Evolutionary conservation across 2,888 invertebrate genomes (phyloP).

Genomic region (Acleris holmiana): DNA sequence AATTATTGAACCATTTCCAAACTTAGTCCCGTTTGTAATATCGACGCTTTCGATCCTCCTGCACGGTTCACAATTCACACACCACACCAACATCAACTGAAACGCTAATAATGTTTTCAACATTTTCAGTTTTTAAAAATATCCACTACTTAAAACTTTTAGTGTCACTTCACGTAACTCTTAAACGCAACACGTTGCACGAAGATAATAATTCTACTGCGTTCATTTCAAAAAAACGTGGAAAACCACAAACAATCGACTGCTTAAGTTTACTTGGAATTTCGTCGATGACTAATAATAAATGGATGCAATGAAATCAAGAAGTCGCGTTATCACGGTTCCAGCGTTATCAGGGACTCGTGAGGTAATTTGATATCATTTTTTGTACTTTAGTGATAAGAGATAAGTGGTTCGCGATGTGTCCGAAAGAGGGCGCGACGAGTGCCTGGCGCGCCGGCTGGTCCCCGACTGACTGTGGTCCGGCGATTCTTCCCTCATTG

Average conservation of each 20-base stretch:
- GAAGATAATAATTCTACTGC: slow-evolving; percentile 14
- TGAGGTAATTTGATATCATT: slow-evolving; percentile 75
- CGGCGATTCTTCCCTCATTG: slow-evolving; percentile 15
- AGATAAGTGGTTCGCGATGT: slow-evolving; percentile 61
- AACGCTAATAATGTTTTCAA: slow-evolving; percentile 48
- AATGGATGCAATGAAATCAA: slow-evolving; percentile 51
- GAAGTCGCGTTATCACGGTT: slow-evolving; percentile 57
- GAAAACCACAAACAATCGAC: slow-evolving; percentile 35
- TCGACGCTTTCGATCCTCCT: slow-evolving; percentile 62
- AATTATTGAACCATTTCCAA: slow-evolving; percentile 61
- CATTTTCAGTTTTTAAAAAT: slow-evolving; percentile 45
- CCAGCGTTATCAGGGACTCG: slow-evolving; percentile 65
- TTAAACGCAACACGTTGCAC: slow-evolving; percentile 12
- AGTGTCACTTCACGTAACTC: slow-evolving; percentile 13
- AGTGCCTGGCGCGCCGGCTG: slow-evolving; percentile 41
- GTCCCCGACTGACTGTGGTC: slow-evolving; percentile 46
- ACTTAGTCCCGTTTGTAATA: slow-evolving; percentile 58
- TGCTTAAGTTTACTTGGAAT: slow-evolving; percentile 41
- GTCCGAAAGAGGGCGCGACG: slow-evolving; percentile 44
- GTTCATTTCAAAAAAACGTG: slow-evolving; percentile 12
- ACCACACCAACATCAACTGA: slow-evolving; percentile 43
- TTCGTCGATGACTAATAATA: slow-evolving; percentile 45
- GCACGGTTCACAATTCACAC: slow-evolving; percentile 57
- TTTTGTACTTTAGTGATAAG: slow-evolving; percentile 57
- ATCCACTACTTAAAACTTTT: neutral